Conservation (phyloP, 1,140 invertebrate genomes). For the Branchinecta lindahli region DNA sequence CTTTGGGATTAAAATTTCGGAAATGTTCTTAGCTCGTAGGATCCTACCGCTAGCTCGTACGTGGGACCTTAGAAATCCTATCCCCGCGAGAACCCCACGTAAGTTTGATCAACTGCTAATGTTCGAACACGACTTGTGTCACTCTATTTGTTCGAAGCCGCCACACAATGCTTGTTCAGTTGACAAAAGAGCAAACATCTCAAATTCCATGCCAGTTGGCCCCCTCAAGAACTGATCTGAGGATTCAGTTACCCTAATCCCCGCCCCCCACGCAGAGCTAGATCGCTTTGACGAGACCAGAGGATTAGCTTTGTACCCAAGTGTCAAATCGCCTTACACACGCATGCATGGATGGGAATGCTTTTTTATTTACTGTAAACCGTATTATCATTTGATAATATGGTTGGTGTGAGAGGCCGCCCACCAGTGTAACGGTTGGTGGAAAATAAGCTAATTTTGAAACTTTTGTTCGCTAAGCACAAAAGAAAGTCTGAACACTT, state of each 20-base stretch:
- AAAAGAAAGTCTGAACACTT: no score
- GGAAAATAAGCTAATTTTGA: no score
- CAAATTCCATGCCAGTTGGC: background rate
- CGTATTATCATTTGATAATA: background rate
- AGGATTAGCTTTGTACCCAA: background rate
- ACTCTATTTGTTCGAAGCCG: background rate
- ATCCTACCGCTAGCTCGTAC: no score
- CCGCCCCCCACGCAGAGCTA: constrained; percentile 6
- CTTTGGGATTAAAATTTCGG: no score
- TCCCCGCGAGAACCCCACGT: no score
- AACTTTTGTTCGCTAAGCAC: no score
- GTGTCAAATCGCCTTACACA: constrained; percentile 7
- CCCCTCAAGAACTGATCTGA: background rate
- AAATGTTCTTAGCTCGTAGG: no score
- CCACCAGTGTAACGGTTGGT: background rate
- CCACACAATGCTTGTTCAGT: constrained; percentile 1
- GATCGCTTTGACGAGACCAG: background rate
- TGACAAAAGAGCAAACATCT: constrained; percentile 9
- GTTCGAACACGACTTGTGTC: no score
- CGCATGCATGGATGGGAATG: constrained; percentile 2
- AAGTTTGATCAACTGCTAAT: no score
- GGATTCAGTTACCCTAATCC: constrained; percentile 10
- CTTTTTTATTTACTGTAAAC: background rate
- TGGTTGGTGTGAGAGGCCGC: background rate
- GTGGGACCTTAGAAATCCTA: no score